Percentiles rank a stretch among this genome's conserved stretches.
phyloP scores from a whole-genome alignment of 2,888 invertebrate genomes.

The Suillia variegata region DNA sequence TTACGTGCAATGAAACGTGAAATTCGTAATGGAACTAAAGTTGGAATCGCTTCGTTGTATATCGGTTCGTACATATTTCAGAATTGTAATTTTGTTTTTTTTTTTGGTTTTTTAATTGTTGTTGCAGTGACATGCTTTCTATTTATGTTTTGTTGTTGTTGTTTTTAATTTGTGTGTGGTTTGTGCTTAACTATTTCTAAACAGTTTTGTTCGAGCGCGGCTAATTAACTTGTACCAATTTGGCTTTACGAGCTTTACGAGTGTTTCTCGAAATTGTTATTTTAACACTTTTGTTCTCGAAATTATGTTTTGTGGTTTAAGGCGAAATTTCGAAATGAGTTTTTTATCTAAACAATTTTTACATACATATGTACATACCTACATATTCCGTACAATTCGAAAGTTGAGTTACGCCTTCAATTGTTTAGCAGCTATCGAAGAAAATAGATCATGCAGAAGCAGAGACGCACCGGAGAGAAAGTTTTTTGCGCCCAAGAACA shows the following conservation, averaged over 20 bases:
- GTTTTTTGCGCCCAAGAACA: no score
- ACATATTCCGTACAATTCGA: no score
- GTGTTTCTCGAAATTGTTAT: slow-evolving; percentile 31
- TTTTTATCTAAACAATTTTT: not conserved
- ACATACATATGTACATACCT: no score
- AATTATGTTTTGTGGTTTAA: not conserved
- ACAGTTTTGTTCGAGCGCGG: slow-evolving; percentile 31
- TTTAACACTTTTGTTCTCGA: slow-evolving; percentile 47
- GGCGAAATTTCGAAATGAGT: not conserved
- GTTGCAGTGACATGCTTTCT: slow-evolving; percentile 31
- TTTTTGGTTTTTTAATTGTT: no score
- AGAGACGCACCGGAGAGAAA: no score
- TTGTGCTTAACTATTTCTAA: slow-evolving; percentile 3
- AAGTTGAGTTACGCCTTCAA: no score
- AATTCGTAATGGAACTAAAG: slow-evolving; percentile 42
- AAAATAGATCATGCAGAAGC: no score
- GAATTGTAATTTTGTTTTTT: no score
- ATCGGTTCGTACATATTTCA: no score
- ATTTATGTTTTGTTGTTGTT: no score
- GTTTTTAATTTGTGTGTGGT: slow-evolving; percentile 19
- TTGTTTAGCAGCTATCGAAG: no score
- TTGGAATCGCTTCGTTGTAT: slow-evolving; percentile 4
- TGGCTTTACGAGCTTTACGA: not conserved
- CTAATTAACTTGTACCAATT: slow-evolving; percentile 48
- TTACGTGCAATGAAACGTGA: slow-evolving; percentile 36